A percentile compares a stretch with the other conserved stretches of the same genome.
phyloP scores from a whole-genome alignment of 2,113 vertebrate species.

The Ophiodon elongatus region DNA sequence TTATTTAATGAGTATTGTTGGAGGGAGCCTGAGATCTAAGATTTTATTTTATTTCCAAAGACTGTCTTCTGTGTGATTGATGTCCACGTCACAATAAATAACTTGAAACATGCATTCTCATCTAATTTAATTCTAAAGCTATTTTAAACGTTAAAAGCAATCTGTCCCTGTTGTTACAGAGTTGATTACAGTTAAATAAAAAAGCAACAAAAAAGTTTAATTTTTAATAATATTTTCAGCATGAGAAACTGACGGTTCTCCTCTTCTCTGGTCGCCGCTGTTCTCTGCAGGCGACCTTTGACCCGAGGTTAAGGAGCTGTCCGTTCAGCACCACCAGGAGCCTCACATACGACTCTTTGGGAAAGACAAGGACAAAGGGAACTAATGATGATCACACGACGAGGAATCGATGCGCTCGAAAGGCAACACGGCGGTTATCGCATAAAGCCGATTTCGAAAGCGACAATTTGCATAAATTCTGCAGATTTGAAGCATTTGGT shows the following conservation, averaged over 20 bases:
- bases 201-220: not conserved
- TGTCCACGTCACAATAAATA: not conserved
- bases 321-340: slow-evolving; percentile 38
- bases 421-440: not conserved
- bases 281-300: slow-evolving; percentile 2
- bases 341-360: not conserved
- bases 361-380: not conserved
- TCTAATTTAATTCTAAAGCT: not conserved
- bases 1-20: not conserved
- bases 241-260: not conserved
- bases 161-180: not conserved
- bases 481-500: slow-evolving; percentile 40
- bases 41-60: not conserved
- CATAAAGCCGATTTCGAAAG: not conserved
- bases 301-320: slow-evolving; percentile 26
- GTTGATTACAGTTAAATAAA: not conserved
- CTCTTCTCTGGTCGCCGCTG: not conserved
- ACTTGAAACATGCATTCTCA: not conserved
- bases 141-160: not conserved
- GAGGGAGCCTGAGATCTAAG: not conserved
- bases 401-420: not conserved
- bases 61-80: not conserved
- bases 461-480: not conserved
- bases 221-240: not conserved
- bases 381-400: not conserved